Evolutionary conservation across 1,140 invertebrate genomes (phyloP).

Genomic region (Cyphomyrmex costatus): DNA sequence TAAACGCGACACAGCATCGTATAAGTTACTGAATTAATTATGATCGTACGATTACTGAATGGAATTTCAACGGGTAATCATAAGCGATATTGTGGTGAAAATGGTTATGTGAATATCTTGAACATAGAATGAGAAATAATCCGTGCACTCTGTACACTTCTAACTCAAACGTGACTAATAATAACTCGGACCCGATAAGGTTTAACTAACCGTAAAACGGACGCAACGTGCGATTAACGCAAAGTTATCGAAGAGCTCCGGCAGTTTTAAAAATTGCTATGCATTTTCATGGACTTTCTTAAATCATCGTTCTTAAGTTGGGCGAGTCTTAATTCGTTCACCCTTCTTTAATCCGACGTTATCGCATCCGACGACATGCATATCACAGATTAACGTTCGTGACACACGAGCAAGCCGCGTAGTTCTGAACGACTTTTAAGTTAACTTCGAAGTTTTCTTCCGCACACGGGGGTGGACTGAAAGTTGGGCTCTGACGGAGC

Average conservation of each 20-base stretch:
- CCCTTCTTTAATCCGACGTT: constrained; percentile 58
- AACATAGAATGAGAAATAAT: constrained; percentile 28
- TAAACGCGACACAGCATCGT: background rate
- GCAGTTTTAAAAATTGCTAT: constrained; percentile 34
- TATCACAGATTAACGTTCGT: constrained; percentile 61
- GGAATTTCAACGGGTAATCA: constrained; percentile 20
- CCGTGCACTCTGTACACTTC: background rate
- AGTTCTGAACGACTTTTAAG: constrained; percentile 58
- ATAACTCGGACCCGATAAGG: constrained; percentile 1
- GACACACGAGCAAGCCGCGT: constrained; percentile 53
- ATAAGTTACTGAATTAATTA: constrained; percentile 10
- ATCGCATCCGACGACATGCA: constrained; percentile 57
- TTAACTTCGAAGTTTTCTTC: constrained; percentile 42
- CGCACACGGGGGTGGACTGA: background rate
- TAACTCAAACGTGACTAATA: constrained; percentile 34
- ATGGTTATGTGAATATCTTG: constrained; percentile 17
- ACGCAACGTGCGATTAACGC: constrained; percentile 40
- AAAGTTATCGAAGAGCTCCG: constrained; percentile 9
- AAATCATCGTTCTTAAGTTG: constrained; percentile 20
- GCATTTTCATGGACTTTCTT: background rate
- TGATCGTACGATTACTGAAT: constrained; percentile 7
- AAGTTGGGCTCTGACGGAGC: constrained; percentile 38
- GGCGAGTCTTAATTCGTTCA: constrained; percentile 60
- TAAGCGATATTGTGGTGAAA: constrained; percentile 1
- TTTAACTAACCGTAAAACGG: constrained; percentile 49